Base-by-base conservation (phyloP, 2,888 invertebrate genomes). In the Sarcophaga variegata region DNA sequence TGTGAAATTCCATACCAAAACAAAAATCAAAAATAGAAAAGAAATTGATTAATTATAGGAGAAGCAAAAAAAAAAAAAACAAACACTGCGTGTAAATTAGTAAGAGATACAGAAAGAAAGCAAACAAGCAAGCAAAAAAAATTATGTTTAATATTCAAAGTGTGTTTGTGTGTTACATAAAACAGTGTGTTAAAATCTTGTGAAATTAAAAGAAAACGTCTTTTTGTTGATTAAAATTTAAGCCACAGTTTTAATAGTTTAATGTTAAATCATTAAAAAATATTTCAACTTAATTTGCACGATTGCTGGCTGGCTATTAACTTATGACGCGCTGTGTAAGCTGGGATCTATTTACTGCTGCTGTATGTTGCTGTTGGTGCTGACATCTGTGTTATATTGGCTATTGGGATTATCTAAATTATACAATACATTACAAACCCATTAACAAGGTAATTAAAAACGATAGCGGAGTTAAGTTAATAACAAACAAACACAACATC, bases 141-240 rank as follows among this genome's bases (percentile, higher is more conserved):
- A 4, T 37, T n/a, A 47, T 25, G n/a, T 63, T 62, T 72, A 20
- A 22, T 54, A 66, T 27, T 71, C 20, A 25, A 22, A 17, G 45
- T 17, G 49, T 66, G 45, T 62, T 49, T 78, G 70, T 69, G 80
- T 87, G 71, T 87, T 87, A 79, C 83, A 71, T 86, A 84, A 87
- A 84, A 62, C 12, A 54, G 17, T 54, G 75, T 79, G 69, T 84
- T 78, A 74, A 81, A 76, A 47, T 54, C 74, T 77, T 60, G 76
- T n/a, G 49, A 67, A 76, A 81, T 60, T 66, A 71, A 17, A 62
- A 67, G 67, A 59, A 59, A 74, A 66, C 54, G 4, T 54, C 4
- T 54, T 54, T 54, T 54, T 54, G 12, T 54, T 54, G 17, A 70
- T 20, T n/a, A 20, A 59, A 45, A 67, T 60, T 63, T 76, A 67